Evolutionary conservation across 1,140 invertebrate species (phyloP).

Genomic region (Proctacanthus coquilletti): DNA sequence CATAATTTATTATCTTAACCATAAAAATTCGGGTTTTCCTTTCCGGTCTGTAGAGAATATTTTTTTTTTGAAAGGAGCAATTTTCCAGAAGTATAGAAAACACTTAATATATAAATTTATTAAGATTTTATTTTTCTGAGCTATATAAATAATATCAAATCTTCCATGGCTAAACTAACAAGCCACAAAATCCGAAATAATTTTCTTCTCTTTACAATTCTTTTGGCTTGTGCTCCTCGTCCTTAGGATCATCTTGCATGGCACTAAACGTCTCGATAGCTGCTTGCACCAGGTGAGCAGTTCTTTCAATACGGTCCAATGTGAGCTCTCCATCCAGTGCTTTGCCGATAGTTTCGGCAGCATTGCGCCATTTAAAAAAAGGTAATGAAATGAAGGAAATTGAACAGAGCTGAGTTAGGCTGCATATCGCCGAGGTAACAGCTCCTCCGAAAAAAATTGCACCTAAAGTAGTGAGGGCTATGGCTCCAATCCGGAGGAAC

Average conservation of each 20-base stretch:
- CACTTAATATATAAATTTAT: no score
- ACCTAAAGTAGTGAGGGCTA: conserved; percentile 31
- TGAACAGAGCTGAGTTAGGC: conserved; percentile 46
- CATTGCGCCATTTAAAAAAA: conserved; percentile 19
- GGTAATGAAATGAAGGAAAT: conserved; percentile 38
- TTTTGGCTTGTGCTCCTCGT: no score
- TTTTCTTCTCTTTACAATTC: no score
- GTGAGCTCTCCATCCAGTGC: conserved; percentile 26
- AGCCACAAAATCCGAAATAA: no score
- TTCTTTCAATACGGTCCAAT: conserved; percentile 37
- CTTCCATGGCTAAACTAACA: no score
- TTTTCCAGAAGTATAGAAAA: no score
- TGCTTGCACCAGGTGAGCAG: conserved; percentile 41
- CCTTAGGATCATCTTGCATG: conserved; percentile 28
- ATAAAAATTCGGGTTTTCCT: no score
- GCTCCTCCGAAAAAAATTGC: conserved; percentile 38
- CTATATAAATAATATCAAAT: no score
- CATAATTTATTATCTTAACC: no score
- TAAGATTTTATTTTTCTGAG: no score
- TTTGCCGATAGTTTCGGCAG: conserved; percentile 19
- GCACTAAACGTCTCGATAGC: conserved; percentile 48
- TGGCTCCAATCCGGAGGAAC: conserved; percentile 20
- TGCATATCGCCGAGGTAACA: conserved; percentile 42
- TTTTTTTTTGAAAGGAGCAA: no score
- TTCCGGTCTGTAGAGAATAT: no score